These are phyloP conservation scores for Lymantria dispar DNA, from an alignment of 2,888 invertebrate genomes.

Conservation along the genomic window DNA sequence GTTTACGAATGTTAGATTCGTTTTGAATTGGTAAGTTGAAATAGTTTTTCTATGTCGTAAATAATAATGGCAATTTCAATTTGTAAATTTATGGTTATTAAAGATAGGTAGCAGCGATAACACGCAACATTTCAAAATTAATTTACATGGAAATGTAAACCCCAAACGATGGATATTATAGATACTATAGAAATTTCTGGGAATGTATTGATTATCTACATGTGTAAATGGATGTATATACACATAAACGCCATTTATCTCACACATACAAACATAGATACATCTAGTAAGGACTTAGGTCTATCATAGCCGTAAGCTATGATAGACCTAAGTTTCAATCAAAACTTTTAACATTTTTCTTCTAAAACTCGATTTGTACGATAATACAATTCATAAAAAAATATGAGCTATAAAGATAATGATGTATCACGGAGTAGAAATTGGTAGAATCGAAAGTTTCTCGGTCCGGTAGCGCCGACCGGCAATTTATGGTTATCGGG, in stretches of 20 bases:
- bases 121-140: slow-evolving; percentile 63
- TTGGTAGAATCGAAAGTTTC: slow-evolving; percentile 36
- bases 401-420: slow-evolving; percentile 26
- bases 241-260: too few species aligned
- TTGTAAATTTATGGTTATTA: slow-evolving; percentile 79
- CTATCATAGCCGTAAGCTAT: too few species aligned
- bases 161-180: not conserved
- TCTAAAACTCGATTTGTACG: slow-evolving; percentile 10
- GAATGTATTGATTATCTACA: too few species aligned
- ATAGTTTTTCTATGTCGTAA: slow-evolving; percentile 59
- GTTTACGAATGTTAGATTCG: not conserved
- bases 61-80: slow-evolving; percentile 66
- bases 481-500: slow-evolving; percentile 50
- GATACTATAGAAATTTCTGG: too few species aligned
- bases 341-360: slow-evolving; percentile 15
- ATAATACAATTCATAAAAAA: slow-evolving; percentile 22
- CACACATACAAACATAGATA: too few species aligned
- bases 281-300: too few species aligned
- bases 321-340: too few species aligned
- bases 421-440: slow-evolving; percentile 36
- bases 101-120: slow-evolving; percentile 64
- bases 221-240: too few species aligned
- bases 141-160: slow-evolving; percentile 64
- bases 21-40: slow-evolving; percentile 27
- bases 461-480: slow-evolving; percentile 21